phyloP scores from a whole-genome alignment of 2,113 vertebrate species.

The Xyliphius kryptos region DNA sequence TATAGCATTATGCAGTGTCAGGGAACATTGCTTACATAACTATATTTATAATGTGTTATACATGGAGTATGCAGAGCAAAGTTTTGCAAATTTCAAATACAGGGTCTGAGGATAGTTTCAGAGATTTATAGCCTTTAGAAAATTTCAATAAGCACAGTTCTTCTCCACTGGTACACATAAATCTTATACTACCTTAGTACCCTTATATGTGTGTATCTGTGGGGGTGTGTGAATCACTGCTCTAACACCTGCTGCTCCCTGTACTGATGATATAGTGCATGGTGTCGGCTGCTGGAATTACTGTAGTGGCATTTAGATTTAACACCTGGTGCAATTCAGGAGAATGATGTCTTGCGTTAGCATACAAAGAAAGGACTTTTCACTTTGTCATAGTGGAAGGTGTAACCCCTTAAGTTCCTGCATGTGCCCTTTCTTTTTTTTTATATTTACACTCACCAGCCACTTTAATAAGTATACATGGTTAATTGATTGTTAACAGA shows the following conservation, averaged over 20 bases:
- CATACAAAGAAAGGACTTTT: constrained; percentile 24
- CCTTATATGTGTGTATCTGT: constrained; percentile 1
- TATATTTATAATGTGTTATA: no score
- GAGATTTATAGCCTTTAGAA: no score
- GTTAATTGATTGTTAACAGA: no score
- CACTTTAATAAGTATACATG: no score
- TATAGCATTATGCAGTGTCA: no score
- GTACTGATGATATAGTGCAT: constrained; percentile 22
- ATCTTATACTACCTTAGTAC: constrained; percentile 6
- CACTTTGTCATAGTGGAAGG: constrained; percentile 30
- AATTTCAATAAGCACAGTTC: constrained; percentile 15
- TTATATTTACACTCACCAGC: no score
- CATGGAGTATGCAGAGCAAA: no score
- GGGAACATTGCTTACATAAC: no score
- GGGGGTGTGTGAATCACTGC: constrained; percentile 1
- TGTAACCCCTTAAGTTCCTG: no score
- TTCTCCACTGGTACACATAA: constrained; percentile 5
- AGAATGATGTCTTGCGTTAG: constrained; percentile 4
- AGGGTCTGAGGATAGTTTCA: no score
- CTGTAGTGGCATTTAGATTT: constrained; percentile 31
- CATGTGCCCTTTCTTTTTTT: neutral
- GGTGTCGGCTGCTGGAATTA: constrained; percentile 31
- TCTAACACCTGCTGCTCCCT: constrained; percentile 25
- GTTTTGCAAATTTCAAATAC: no score
- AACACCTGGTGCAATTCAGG: constrained; percentile 29